These are phyloP conservation scores for Tenrec ecaudatus DNA, from an alignment of 2,113 vertebrate genomes.

Conservation along the genomic window DNA sequence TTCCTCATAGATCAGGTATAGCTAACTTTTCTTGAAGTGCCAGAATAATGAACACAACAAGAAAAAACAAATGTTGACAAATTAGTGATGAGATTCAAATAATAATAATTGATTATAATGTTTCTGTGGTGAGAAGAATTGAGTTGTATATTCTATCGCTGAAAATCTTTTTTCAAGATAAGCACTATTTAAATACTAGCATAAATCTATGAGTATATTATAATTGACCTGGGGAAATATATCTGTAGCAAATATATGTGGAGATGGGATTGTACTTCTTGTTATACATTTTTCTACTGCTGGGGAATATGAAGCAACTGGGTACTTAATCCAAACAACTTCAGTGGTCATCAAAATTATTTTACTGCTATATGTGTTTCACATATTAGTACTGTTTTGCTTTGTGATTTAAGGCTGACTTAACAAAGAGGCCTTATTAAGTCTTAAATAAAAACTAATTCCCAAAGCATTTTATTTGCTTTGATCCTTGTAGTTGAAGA, in stretches of 20 bases:
- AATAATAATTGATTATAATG: neutral
- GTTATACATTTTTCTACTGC: neutral
- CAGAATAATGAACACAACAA: constrained; percentile 22
- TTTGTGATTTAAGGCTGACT: neutral
- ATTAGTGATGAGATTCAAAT: neutral
- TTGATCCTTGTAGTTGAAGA: no score
- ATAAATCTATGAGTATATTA: neutral
- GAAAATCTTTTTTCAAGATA: neutral
- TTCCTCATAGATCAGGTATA: neutral
- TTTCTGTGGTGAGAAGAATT: neutral
- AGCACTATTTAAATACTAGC: neutral
- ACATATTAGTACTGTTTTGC: neutral
- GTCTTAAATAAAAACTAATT: neutral
- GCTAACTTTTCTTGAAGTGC: neutral
- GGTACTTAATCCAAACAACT: neutral
- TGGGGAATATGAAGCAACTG: constrained; percentile 31
- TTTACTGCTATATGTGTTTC: neutral
- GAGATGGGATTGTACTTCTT: neutral
- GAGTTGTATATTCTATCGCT: neutral
- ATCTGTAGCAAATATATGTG: neutral
- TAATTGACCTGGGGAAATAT: neutral
- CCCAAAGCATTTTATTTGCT: neutral
- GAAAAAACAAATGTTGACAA: neutral
- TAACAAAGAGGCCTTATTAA: constrained; percentile 25
- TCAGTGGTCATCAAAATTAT: neutral